Base-by-base conservation (phyloP, 2,888 invertebrate genomes). In the Melangyna quadrimaculata region DNA sequence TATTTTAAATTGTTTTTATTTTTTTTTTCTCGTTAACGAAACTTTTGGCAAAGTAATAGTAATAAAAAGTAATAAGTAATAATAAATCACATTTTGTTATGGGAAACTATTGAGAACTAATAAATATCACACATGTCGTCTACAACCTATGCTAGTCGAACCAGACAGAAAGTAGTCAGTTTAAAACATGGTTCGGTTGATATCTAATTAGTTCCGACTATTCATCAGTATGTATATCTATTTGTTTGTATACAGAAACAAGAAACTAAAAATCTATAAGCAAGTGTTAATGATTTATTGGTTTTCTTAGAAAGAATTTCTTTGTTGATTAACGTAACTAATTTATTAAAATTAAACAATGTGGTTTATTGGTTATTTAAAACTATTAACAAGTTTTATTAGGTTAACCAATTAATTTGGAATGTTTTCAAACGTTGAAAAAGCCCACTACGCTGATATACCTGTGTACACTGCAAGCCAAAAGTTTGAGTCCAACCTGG, bases 231-330 rank as follows among this genome's bases (percentile, higher is more conserved):
- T n/a, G 1, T 12, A 14, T 59, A 14, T 6, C 12, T 48, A 27
- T 55, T 17, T 10, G 2, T 17, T 55, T 29, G 4, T n/a, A 29
- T 29, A n/a, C n/a, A n/a, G n/a, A n/a, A n/a, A n/a, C n/a, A n/a
- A 40, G 10, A 35, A 35, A 22, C 57, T 19, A 35, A 32, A 32
- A 27, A 37, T 24, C 24, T 40, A 3, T 12, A 14, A 70, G 35
- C 51, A 51, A 17, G 29, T 27, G 53, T 53, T 43, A 51, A 29
- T 22, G 70, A 70, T 78, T 61, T 53, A 61, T 70, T 32, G 2
- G 17, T 40, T 61, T 61, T 40, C n/a, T 61, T 24, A 0, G 4
- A 27, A 27, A n/a, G n/a, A 40, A 27, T 61, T 61, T 61, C 17
- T 29, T 53, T 9, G 14, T n/a, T 12, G 3, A n/a, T 22, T 29